Base-by-base conservation (phyloP, 2,888 invertebrate genomes). In the Ornithoptera priamus region DNA sequence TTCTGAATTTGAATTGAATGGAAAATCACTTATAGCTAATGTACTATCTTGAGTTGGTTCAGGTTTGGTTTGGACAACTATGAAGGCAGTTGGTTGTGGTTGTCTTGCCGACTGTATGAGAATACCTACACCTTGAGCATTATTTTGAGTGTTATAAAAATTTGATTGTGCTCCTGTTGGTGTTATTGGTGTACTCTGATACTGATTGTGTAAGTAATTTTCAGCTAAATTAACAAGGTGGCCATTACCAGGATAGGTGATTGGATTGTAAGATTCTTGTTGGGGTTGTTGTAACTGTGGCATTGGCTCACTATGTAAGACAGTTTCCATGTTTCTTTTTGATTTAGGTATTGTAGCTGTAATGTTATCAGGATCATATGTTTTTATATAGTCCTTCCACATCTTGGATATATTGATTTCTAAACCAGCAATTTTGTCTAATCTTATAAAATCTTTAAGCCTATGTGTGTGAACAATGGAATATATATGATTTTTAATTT, bases 331-430 rank as follows among this genome's bases (percentile, higher is more conserved):
- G 69, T 80, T 85, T 67, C 92, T 81, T 75, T 93, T 93, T 50
- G 92, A 92, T 77, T 93, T 93, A 39, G 90, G 89, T 86, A 91
- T 85, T 69, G 92, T 92, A 57, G 91, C 89, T 71, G 86, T 84
- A 73, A 92, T 89, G 75, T 93, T 93, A 50, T 92, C 90, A 56
- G 93, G 93, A 75, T 93, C 93, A 85, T 88, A 92, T 7, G 88
- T 86, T 75, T 92, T 92, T n/a, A 93, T 92, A 72, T 93, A 93
- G 76, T 93, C 93, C 77, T 93, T 93, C 93, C 93, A 93, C 93
- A 93, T 93, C 80, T 93, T 93, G 3, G 93, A 93, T 73, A 93
- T 93, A 75, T 93, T 93, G 50, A 93, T 93, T 85, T 93, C 93
- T 69, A 93, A 83, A 0, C 93, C 93, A 65, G 93, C 93, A 75